These are phyloP conservation scores for Atta texana DNA, from an alignment of 1,140 invertebrate species.

Conservation along the genomic window DNA sequence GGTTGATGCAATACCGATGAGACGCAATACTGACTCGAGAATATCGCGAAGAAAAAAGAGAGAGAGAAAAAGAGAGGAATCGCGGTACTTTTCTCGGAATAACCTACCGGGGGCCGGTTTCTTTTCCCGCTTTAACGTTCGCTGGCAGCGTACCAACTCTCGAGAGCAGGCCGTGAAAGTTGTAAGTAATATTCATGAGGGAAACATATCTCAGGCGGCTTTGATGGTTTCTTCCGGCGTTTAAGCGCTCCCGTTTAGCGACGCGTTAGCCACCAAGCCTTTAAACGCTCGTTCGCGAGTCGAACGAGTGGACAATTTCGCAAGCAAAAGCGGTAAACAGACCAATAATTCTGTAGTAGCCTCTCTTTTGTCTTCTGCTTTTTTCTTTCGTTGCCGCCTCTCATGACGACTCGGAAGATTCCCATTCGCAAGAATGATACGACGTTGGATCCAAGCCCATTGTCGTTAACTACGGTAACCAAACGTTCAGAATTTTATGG, in stretches of 20 bases:
- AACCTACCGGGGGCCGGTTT: conserved; percentile 45
- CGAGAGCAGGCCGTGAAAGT: conserved; percentile 52
- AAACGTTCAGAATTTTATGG: too few relatives aligned
- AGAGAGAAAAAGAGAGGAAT: neutral
- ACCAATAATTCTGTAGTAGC: conserved; percentile 64
- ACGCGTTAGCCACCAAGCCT: conserved; percentile 37
- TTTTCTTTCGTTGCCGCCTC: neutral
- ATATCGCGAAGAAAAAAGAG: neutral
- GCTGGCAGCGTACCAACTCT: conserved; percentile 52
- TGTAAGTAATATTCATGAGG: conserved; percentile 60
- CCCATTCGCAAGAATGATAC: conserved; percentile 40
- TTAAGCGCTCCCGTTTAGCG: conserved; percentile 57
- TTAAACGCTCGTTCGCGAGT: conserved; percentile 50
- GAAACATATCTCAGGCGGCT: conserved; percentile 50
- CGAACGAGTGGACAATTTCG: conserved; percentile 69
- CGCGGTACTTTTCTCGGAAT: conserved; percentile 44
- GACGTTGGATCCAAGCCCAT: neutral
- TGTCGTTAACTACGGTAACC: too few relatives aligned
- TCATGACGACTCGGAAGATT: conserved; percentile 4
- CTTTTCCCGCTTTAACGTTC: conserved; percentile 41
- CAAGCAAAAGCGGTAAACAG: conserved; percentile 69
- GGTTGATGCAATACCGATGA: neutral
- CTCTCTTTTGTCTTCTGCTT: conserved; percentile 55
- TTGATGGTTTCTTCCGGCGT: conserved; percentile 65
- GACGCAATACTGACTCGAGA: neutral